Percentiles rank a stretch among this genome's conserved stretches.
Conservation (phyloP, 2,113 vertebrate species). For the Trogon surrucura region DNA sequence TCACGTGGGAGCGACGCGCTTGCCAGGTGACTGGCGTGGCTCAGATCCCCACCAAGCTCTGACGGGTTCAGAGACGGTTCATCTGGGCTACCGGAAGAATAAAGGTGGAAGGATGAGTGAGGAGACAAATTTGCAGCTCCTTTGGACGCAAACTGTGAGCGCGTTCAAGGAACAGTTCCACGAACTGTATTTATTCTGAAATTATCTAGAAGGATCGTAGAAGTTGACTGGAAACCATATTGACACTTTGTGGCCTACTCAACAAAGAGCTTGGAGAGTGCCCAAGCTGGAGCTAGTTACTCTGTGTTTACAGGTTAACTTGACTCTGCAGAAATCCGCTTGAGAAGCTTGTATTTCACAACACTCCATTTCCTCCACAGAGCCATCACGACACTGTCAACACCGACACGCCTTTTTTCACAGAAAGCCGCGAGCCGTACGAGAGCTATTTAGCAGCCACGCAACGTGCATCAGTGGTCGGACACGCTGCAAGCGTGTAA, state of each 20-base stretch:
- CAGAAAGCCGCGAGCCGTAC: neutral
- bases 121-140: neutral
- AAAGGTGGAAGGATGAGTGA: neutral
- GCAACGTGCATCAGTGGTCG: rapidly evolving
- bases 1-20: rapidly evolving
- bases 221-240: neutral
- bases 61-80: neutral
- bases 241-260: too few species aligned
- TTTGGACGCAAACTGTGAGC: neutral
- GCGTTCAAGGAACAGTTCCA: neutral
- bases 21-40: neutral
- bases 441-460: neutral
- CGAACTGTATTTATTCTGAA: neutral
- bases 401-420: rapidly evolving
- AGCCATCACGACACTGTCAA: rapidly evolving
- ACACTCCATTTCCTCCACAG: neutral
- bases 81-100: neutral
- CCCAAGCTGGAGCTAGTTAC: neutral
- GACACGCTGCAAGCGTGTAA: neutral
- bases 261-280: neutral
- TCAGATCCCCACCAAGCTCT: neutral
- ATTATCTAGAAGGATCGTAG: neutral
- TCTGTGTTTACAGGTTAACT: neutral
- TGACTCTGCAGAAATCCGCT: neutral
- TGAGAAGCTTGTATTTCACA: neutral